Conservation (phyloP, 2,888 invertebrate genomes). For the Abscondita cerata region DNA sequence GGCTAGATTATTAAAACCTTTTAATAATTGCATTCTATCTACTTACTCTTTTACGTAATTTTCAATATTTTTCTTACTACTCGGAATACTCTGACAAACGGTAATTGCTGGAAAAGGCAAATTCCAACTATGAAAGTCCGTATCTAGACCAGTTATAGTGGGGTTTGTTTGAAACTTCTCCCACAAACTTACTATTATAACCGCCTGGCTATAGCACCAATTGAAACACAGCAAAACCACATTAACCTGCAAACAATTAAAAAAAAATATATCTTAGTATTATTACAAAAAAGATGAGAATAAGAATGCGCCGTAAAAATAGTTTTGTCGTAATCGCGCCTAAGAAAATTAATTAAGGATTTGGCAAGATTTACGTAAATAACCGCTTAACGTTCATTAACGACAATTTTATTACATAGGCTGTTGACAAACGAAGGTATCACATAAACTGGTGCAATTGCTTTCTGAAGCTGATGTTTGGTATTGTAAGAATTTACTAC, state of each 20-base stretch:
- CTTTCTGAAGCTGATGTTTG: background rate
- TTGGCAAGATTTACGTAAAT: conserved; percentile 27
- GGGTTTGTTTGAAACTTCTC: conserved; percentile 86
- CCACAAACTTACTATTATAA: conserved; percentile 80
- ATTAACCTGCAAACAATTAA: conserved; percentile 66
- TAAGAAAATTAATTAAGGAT: conserved; percentile 17
- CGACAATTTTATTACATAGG: conserved; percentile 30
- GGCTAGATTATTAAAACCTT: too few relatives aligned
- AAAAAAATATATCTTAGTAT: too few relatives aligned
- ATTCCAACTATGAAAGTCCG: conserved; percentile 82
- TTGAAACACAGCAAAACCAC: conserved; percentile 78
- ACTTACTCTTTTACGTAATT: conserved; percentile 40
- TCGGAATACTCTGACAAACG: conserved; percentile 61
- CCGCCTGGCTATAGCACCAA: conserved; percentile 72
- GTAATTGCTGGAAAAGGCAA: conserved; percentile 78
- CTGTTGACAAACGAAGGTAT: conserved; percentile 17
- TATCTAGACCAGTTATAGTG: conserved; percentile 80
- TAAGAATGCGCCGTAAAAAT: background rate
- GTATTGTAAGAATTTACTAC: background rate
- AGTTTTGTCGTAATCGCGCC: background rate
- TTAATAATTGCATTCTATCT: too few relatives aligned
- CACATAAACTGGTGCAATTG: conserved; percentile 10
- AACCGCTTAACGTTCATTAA: conserved; percentile 25
- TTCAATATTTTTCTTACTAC: conserved; percentile 44
- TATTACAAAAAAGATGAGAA: background rate